Conservation (phyloP, 2,797 vertebrate genomes). For the Darevskia nairensis region DNA sequence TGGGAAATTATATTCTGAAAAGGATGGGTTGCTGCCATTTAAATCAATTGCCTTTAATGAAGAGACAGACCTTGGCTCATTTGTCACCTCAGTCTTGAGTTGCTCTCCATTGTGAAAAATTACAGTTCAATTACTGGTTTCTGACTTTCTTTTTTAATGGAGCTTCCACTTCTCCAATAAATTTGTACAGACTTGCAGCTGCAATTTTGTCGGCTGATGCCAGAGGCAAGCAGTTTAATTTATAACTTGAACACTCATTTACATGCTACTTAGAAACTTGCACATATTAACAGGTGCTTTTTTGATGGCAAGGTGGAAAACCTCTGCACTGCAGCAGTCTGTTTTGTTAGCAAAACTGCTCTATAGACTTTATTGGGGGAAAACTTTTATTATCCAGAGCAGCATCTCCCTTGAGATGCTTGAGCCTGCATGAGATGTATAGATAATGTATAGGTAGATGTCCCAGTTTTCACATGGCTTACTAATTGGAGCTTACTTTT, state of each 20-base stretch:
- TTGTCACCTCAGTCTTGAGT: neutral
- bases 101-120: slow-evolving; percentile 24
- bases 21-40: slow-evolving; percentile 31
- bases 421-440: too few species aligned
- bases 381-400: too few species aligned
- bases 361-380: too few species aligned
- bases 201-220: slow-evolving; percentile 16
- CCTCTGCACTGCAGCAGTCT: neutral
- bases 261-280: rapidly evolving
- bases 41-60: slow-evolving; percentile 6
- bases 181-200: slow-evolving; percentile 8
- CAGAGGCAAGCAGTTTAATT: slow-evolving; percentile 24
- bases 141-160: slow-evolving; percentile 27
- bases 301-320: neutral
- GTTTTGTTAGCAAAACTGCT: neutral
- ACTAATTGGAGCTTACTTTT: too few species aligned
- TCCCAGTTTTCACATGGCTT: too few species aligned
- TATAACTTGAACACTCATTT: slow-evolving; percentile 37
- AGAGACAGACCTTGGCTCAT: neutral
- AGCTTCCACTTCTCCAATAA: neutral
- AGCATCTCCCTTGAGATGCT: too few species aligned
- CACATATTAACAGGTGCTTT: neutral
- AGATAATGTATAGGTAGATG: too few species aligned
- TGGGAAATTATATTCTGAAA: neutral
- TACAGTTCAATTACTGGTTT: slow-evolving; percentile 20